Base-by-base conservation (phyloP, 1,140 invertebrate genomes). In the Vollenhovia emeryi region DNA sequence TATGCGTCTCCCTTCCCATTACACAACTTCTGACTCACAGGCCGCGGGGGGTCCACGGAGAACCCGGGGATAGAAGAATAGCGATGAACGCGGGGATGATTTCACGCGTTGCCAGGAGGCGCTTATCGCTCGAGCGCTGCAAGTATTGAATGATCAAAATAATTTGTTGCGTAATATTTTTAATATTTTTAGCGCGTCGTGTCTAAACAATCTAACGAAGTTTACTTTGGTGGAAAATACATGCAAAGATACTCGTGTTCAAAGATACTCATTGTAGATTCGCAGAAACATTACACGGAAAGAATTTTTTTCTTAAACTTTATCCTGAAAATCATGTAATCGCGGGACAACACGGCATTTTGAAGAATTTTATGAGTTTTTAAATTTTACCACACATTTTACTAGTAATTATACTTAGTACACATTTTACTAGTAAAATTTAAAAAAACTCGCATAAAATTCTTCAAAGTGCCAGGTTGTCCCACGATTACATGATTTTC, bases 1-100 rank as follows among this genome's bases (percentile, higher is more conserved):
- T 66, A 24, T 50, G 45, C 24, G 21, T 48, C 74, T 11, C 69
- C 60, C 15, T n/a, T 45, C 55, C 40, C 11, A 5, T 52, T 88
- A 73, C 84, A 84, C 80, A 80, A 91, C 88, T 90, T 87, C 86
- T 90, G 88, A 85, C 69, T 91, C 90, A 89, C 71, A 50, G 50
- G 7, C 82, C 9, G 43, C 60, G 57, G 66, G 76, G 62, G 73
- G 76, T 45, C 76, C 57, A 27, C 27, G 40, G 21, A 18, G 30
- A 85, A 66, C 0, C 1, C 43, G 24, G 87, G 87, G 88, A 57
- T 62, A 73, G 78, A 89, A 86, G 88, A 88, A 88, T 86, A 66
- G 84, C 69, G 73, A 78, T 78, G 52, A 71, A 64, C 48, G n/a
- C n/a, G 36, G 52, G 64, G 84, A 36, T 60, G 84, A 71, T 50